Evolutionary conservation across 2,888 invertebrate genomes (phyloP), one percentile per base, ranked within the genome.

Genomic region (Plutella xylostella): DNA sequence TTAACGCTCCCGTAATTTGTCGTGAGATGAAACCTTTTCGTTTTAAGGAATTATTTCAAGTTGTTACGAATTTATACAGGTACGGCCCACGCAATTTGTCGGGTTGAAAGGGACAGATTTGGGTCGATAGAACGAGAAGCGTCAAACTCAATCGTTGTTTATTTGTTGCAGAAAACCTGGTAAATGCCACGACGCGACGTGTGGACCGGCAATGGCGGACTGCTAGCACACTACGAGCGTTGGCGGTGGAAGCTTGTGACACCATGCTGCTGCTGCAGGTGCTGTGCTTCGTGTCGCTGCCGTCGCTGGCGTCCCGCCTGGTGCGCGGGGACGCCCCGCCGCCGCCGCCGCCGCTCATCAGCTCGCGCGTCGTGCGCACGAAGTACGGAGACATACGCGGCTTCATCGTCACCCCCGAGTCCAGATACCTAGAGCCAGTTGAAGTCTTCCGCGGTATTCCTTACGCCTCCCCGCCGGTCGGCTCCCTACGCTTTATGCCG

Each of bases 401-500:
- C 42, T 90, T 93, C 56, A 93, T 94, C 60, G 91, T 93, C 45
- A 91, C 92, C 49, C 89, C 93, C 56, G 93, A 94, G 59, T 88
- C 90, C 19, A 88, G 93, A 54, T 91, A 90, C 65, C 77, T 94
- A 57, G 94, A 94, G 70, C 92, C 93, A 46, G 96, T 97, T 17
- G 97, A 97, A 72, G 93, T 94, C 52, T 97, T 95, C 71, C 87
- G 93, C 42, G 97, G 97, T 6, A 91, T 98, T 48, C 97, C 97
- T 4, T 98, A 97, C 73, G 98, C 97, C 20, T 94, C 96, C 40
- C 93, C 97, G 18, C 96, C 97, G 25, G 84, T 92, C 35, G 96
- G 94, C 5, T 90, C 91, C 47, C 82, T 97, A 49, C 88, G 98
- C 48, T 98, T 98, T 73, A 97, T 97, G 96, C 97, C 97, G 11